These are phyloP conservation scores for Blastobasis adustella DNA, from an alignment of 2,888 invertebrate species.

Conservation along the genomic window DNA sequence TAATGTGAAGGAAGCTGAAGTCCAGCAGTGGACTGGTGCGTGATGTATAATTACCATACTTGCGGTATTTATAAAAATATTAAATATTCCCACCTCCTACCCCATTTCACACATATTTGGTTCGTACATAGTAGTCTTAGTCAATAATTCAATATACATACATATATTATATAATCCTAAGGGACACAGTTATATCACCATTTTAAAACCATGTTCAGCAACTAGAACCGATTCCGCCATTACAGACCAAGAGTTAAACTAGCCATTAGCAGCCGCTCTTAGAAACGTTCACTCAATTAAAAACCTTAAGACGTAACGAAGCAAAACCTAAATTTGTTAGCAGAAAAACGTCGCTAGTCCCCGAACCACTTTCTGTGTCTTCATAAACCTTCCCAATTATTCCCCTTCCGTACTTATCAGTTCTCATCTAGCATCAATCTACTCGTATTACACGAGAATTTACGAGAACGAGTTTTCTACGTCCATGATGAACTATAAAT, in stretches of 20 bases:
- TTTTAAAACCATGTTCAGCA: slow-evolving; percentile 41
- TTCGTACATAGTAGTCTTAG: too few species aligned
- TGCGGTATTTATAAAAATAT: too few species aligned
- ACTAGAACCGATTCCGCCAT: slow-evolving; percentile 38
- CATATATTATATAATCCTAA: too few species aligned
- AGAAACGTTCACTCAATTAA: slow-evolving; percentile 23
- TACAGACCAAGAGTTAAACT: slow-evolving; percentile 24
- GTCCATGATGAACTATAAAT: slow-evolving; percentile 62
- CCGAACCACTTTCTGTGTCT: slow-evolving; percentile 27
- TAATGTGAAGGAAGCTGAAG: too few species aligned
- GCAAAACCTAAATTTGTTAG: background rate
- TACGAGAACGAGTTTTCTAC: slow-evolving; percentile 53
- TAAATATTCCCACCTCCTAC: too few species aligned
- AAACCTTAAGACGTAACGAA: slow-evolving; percentile 19
- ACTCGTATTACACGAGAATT: slow-evolving; percentile 63
- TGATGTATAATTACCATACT: too few species aligned
- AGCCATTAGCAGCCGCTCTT: slow-evolving; percentile 19
- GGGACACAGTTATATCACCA: slow-evolving; percentile 31
- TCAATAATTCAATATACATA: too few species aligned
- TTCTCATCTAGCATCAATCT: slow-evolving; percentile 54
- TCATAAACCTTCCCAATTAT: slow-evolving; percentile 61
- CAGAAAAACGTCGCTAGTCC: slow-evolving; percentile 10
- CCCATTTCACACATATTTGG: too few species aligned
- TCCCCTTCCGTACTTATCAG: slow-evolving; percentile 54
- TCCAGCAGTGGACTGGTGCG: too few species aligned